phyloP scores from a whole-genome alignment of 2,888 invertebrate genomes.

The Cheilosia variabilis region DNA sequence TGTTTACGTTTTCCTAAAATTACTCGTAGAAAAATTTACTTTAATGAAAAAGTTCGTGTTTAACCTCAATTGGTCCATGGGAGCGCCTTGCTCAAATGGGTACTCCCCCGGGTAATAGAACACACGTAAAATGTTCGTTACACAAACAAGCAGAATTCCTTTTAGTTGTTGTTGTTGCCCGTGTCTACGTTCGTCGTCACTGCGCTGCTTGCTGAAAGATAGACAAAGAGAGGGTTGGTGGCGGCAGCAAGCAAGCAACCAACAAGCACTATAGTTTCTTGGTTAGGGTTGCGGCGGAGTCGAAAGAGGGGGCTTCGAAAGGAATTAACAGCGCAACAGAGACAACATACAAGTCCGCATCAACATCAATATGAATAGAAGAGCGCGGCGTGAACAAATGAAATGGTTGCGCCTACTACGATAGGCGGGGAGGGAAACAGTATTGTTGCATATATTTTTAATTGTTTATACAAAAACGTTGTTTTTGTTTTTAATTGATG shows the following conservation, averaged over 20 bases:
- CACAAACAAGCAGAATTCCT: slow-evolving; percentile 48
- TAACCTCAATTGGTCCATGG: slow-evolving; percentile 73
- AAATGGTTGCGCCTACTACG: slow-evolving; percentile 55
- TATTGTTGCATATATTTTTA: slow-evolving; percentile 47
- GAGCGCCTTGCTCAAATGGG: slow-evolving; percentile 65
- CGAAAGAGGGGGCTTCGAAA: slow-evolving; percentile 56
- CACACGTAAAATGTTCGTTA: slow-evolving; percentile 47
- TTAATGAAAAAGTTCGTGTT: slow-evolving; percentile 39
- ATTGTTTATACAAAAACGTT: slow-evolving; percentile 27
- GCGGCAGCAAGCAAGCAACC: slow-evolving; percentile 33
- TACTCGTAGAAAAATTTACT: neutral
- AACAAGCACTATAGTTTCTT: slow-evolving; percentile 26
- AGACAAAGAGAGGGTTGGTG: slow-evolving; percentile 53
- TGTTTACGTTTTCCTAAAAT: slow-evolving; percentile 21
- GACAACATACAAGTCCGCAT: slow-evolving; percentile 56
- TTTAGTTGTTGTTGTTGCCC: slow-evolving; percentile 59
- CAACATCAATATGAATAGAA: slow-evolving; percentile 36
- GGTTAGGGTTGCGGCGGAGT: slow-evolving; percentile 55
- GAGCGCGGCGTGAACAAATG: slow-evolving; percentile 30
- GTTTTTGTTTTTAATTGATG: slow-evolving; percentile 27
- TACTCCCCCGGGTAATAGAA: slow-evolving; percentile 72
- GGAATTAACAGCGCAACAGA: slow-evolving; percentile 72
- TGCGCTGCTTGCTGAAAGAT: slow-evolving; percentile 31
- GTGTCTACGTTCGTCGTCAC: slow-evolving; percentile 47
- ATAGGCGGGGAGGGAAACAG: slow-evolving; percentile 49